These are phyloP conservation scores for Marisa cornuarietis DNA, from an alignment of 1,140 invertebrate genomes.

Conservation along the genomic window DNA sequence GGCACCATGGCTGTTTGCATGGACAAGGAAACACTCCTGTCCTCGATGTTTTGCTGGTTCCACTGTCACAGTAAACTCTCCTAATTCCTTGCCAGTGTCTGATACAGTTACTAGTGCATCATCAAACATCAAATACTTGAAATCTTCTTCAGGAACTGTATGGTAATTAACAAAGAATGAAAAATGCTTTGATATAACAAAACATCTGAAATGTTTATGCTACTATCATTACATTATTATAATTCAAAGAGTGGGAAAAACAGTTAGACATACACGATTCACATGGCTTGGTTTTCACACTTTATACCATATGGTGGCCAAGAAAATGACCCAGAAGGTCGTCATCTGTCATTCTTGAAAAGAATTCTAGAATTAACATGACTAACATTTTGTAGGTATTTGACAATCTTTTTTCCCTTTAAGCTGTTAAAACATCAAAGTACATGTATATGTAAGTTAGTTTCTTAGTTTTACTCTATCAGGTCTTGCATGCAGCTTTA, in stretches of 20 bases:
- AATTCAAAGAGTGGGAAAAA: background rate
- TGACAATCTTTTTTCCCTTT: no score
- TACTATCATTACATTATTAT: background rate
- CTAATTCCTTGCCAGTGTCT: conserved; percentile 63
- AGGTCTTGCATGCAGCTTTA: background rate
- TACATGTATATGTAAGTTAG: no score
- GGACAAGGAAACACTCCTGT: conserved; percentile 62
- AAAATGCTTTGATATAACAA: background rate
- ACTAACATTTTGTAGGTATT: background rate
- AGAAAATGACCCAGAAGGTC: no score
- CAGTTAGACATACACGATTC: background rate
- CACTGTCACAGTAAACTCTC: conserved; percentile 62
- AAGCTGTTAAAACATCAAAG: no score
- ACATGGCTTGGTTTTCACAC: background rate
- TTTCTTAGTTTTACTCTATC: no score
- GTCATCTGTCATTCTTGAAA: background rate
- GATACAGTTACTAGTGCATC: conserved; percentile 63
- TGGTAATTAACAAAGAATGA: background rate
- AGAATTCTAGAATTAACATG: background rate
- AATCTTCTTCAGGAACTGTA: conserved; percentile 59
- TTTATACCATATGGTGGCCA: no score
- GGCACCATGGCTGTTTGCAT: conserved; percentile 64
- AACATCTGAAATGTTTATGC: background rate
- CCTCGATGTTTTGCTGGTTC: conserved; percentile 53
- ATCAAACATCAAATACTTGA: conserved; percentile 62